phyloP scores from a whole-genome alignment of 2,797 vertebrate genomes.

The Microtus agrestis region DNA sequence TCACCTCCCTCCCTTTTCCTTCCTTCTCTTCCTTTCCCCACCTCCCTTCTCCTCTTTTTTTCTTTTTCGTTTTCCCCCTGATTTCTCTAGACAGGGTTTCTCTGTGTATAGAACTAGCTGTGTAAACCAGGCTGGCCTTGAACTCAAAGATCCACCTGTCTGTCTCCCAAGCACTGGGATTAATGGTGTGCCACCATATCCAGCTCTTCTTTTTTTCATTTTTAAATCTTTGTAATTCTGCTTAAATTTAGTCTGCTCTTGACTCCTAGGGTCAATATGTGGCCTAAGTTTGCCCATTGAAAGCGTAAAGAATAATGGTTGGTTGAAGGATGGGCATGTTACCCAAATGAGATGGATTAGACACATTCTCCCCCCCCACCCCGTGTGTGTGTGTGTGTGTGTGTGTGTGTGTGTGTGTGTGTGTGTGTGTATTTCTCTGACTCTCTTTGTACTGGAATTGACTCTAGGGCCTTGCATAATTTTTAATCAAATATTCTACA shows the following conservation, averaged over 20 bases:
- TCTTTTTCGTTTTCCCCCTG: not conserved
- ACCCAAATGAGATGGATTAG: not conserved
- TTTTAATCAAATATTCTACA: not conserved
- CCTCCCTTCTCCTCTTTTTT: too few species aligned
- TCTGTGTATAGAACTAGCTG: not conserved
- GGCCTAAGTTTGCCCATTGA: constrained; percentile 16
- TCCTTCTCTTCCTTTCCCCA: not conserved
- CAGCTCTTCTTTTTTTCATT: not conserved
- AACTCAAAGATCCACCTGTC: not conserved
- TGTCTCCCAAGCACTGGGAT: not conserved
- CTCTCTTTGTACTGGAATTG: not conserved
- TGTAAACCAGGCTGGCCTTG: not conserved
- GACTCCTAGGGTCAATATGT: not conserved
- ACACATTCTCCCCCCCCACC: not conserved
- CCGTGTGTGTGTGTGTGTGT: not conserved
- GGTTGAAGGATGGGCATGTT: not conserved
- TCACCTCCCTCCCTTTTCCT: fast-evolving
- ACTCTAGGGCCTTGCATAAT: not conserved
- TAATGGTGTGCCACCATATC: not conserved
- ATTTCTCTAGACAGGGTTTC: not conserved
- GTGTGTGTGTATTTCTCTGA: not conserved
- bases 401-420: not conserved
- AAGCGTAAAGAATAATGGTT: not conserved
- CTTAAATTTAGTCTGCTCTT: constrained; percentile 9
- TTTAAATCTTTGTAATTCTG: not conserved